These are phyloP conservation scores for Siniperca scherzeri DNA, from an alignment of 2,797 vertebrate genomes.

Conservation along the genomic window DNA sequence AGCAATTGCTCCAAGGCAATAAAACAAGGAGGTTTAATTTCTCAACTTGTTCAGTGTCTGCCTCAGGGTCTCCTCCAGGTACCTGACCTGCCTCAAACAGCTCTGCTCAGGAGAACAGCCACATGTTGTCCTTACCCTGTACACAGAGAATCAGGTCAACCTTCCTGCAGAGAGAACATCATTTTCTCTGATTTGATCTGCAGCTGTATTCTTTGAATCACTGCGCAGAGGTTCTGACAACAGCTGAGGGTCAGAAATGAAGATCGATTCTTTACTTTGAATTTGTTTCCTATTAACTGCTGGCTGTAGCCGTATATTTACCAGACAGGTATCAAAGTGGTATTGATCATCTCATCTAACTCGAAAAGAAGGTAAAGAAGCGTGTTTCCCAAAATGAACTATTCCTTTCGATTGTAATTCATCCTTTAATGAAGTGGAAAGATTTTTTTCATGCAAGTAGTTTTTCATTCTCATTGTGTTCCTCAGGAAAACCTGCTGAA, in stretches of 20 bases:
- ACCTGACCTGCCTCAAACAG: slow-evolving; percentile 1
- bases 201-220: background rate
- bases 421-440: background rate
- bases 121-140: background rate
- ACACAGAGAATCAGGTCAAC: background rate
- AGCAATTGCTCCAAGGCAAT: background rate
- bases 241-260: slow-evolving; percentile 28
- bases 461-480: background rate
- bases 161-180: slow-evolving; percentile 38
- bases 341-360: background rate
- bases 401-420: background rate
- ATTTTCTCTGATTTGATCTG: slow-evolving; percentile 24
- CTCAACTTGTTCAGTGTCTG: background rate
- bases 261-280: slow-evolving; percentile 12
- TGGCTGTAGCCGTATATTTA: background rate
- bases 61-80: slow-evolving; percentile 32
- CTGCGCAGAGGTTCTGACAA: slow-evolving; percentile 5
- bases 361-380: background rate
- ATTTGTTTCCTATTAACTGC: too few relatives aligned
- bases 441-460: background rate
- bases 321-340: background rate
- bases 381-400: background rate
- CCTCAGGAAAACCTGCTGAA: slow-evolving; percentile 3
- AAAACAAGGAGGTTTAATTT: slow-evolving; percentile 14
- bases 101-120: background rate